Base-by-base conservation (phyloP, 2,888 invertebrate species). In the Octodonta nipae region DNA sequence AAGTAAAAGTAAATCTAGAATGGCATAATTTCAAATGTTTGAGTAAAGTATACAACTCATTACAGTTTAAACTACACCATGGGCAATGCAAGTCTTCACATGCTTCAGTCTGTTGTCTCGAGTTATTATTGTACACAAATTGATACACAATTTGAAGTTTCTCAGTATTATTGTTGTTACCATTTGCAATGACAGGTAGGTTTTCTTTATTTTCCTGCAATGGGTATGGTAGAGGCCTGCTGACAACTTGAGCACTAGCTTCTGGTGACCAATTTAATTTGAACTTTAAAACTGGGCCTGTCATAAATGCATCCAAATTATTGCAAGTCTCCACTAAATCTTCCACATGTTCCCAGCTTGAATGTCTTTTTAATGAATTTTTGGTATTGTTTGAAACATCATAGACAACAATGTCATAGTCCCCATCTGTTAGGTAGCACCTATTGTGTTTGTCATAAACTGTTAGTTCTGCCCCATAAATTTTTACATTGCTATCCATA, bases 21-120 rank as follows among this genome's bases (percentile, higher is more conserved):
- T 95, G 95, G 57, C 89, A 89, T 26, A 89, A 66, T 59, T 92
- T 89, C 33, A 95, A 71, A 60, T 95, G 95, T 58, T 92, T 93
- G 22, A 95, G 70, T 43, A 95, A 66, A 0, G 87, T 82, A 62
- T 91, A 91, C 13, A 95, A 67, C 17, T 78, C 73, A 32, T 79
- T 75, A 51, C 92, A 93, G 63, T 91, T 85, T 12, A 93, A 65
- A 4, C 83, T 83, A 59, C 95, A 95, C 93, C 93, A 95, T 1
- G 95, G 93, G 56, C 95, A 95, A 55, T 83, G 82, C 30, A 91
- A 70, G 65, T 92, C 89, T 52, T 87, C 85, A 41, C 88, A 82
- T 6, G 89, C 87, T 63, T 92, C 92, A 1, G 92, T 93, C 64
- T 92, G 92, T 56, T 93, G 93, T 27, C 91, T 70, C 26, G 86